Evolutionary conservation across 2,888 invertebrate genomes (phyloP).

Genomic region (Ferdinandea cuprea): DNA sequence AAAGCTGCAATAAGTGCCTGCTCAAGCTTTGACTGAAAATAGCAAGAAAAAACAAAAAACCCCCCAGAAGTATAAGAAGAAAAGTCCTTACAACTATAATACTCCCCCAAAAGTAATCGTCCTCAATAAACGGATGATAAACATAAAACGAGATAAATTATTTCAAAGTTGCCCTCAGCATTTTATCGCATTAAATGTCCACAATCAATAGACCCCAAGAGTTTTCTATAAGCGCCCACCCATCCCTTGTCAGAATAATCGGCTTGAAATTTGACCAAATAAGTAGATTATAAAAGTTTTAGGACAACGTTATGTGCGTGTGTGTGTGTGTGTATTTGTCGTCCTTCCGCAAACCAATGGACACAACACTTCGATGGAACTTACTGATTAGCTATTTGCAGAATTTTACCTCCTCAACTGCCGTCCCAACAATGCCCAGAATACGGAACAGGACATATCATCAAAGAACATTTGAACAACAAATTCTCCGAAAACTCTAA

Average conservation of each 20-base stretch:
- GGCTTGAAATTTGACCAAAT: slow-evolving; percentile 68
- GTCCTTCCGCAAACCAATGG: slow-evolving; percentile 25
- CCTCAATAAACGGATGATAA: slow-evolving; percentile 55
- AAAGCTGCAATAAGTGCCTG: no score
- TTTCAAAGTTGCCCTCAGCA: slow-evolving; percentile 45
- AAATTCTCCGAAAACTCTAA: slow-evolving; percentile 40
- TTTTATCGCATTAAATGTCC: slow-evolving; percentile 57
- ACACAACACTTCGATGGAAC: slow-evolving; percentile 32
- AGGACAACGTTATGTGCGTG: slow-evolving; percentile 27
- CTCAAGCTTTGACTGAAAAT: no score
- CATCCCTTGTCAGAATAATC: slow-evolving; percentile 43
- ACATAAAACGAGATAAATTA: slow-evolving; percentile 61
- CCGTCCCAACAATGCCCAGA: neutral
- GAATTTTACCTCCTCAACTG: neutral
- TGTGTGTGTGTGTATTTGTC: neutral
- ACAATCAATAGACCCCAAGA: slow-evolving; percentile 35
- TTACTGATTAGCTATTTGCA: slow-evolving; percentile 49
- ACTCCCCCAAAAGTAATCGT: slow-evolving; percentile 40
- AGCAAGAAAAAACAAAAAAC: no score
- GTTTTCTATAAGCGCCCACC: neutral
- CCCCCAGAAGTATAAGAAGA: no score
- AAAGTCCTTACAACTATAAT: neutral
- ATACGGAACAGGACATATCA: slow-evolving; percentile 3
- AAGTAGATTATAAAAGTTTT: slow-evolving; percentile 64
- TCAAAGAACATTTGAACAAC: slow-evolving; percentile 46